phyloP scores from a whole-genome alignment of 2,797 vertebrate species.

The Falco concolor region DNA sequence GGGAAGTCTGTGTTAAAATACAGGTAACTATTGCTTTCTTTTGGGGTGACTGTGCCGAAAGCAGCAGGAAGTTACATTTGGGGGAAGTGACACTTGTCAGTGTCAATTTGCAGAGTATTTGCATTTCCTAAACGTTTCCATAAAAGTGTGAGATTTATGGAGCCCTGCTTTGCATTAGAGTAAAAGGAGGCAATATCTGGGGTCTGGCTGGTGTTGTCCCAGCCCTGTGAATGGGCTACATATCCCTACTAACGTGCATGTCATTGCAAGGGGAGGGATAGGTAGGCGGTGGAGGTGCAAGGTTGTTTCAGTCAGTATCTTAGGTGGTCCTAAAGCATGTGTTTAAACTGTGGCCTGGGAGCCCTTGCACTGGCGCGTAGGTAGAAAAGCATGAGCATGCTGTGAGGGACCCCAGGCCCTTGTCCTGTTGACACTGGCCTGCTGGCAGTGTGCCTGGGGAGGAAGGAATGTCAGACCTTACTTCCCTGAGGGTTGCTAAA shows the following conservation, averaged over 20 bases:
- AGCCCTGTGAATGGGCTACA: accelerated
- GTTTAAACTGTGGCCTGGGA: not conserved
- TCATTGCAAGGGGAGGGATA: not conserved
- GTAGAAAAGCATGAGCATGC: not conserved
- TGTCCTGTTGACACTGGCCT: not conserved
- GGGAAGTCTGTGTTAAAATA: not conserved
- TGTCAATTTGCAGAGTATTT: not conserved
- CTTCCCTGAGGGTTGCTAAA: not conserved
- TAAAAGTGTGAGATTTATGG: not conserved
- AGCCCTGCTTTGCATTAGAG: not conserved
- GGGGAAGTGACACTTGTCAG: not conserved
- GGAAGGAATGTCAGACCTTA: no score
- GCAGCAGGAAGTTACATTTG: not conserved
- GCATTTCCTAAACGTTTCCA: not conserved
- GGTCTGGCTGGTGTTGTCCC: not conserved
- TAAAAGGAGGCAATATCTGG: not conserved
- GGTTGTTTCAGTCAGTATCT: accelerated
- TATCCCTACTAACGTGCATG: accelerated
- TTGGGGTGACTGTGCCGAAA: not conserved
- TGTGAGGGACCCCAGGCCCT: accelerated
- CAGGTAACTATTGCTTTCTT: not conserved
- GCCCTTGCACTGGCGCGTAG: not conserved
- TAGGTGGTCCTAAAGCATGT: not conserved
- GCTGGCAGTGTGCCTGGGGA: not conserved
- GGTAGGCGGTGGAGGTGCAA: not conserved